phyloP scores from a whole-genome alignment of 2,113 vertebrate species.

The Paramormyrops kingsleyae region DNA sequence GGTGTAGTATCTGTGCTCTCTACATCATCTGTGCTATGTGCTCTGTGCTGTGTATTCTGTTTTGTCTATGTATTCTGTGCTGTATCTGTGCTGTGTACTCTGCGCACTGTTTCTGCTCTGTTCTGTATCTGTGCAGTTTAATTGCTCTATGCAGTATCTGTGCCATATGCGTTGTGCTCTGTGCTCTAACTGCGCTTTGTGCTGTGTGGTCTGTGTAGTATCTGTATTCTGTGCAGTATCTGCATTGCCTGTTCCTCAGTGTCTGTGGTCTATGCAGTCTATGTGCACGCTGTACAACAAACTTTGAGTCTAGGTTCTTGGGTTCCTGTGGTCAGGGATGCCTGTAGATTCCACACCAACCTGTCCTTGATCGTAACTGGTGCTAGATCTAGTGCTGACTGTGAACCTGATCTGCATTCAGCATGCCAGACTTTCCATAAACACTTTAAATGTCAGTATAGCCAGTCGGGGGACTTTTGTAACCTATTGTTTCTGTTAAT shows the following conservation, averaged over 20 bases:
- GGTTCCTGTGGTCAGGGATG: background rate
- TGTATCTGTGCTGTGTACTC: background rate
- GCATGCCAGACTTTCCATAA: background rate
- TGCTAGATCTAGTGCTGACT: background rate
- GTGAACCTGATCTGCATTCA: background rate
- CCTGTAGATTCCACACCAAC: background rate
- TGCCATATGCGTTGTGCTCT: background rate
- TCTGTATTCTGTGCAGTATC: background rate
- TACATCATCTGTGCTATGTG: background rate
- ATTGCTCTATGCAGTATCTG: background rate
- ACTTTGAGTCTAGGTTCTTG: background rate
- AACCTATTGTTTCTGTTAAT: background rate
- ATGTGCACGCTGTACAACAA: background rate
- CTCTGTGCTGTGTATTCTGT: background rate
- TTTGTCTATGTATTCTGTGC: background rate
- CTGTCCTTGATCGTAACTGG: background rate
- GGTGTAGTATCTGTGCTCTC: background rate
- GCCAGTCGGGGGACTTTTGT: background rate
- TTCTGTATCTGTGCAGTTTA: background rate
- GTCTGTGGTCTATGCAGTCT: too few relatives aligned
- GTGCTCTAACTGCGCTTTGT: background rate
- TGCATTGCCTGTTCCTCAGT: background rate
- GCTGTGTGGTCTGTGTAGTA: background rate
- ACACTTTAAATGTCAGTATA: background rate
- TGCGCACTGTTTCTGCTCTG: background rate